Base-by-base conservation (phyloP, 1,140 invertebrate species). In the Planococcus citri region DNA sequence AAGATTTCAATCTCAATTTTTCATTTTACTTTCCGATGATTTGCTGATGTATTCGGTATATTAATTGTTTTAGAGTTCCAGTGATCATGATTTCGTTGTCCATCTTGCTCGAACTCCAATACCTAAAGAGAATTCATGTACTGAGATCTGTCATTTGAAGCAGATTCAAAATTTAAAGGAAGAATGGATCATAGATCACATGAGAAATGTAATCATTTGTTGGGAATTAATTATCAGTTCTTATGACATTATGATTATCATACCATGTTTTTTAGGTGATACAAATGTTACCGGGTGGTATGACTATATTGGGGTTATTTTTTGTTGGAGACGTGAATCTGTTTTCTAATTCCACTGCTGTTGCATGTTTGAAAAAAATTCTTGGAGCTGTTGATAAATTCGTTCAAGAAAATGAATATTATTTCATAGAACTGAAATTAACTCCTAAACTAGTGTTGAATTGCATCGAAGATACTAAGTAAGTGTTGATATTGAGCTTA, bases 201-300 rank as follows among this genome's bases (percentile, higher is more conserved):
- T 64, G 10, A 10, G 60, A 64, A 64, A 64, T 25, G 60, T 64
- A 33, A 33, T 12, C 3, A 33, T 12, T 33, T 33, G 4, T 3
- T 6, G 29, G 4, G 3, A 12, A 33, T 33, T 33, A 33, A 3
- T 33, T 3, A 3, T 33, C 29, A 33, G 29, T 33, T 33, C 4
- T 12, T 6, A 33, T 33, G 12, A 33, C n/a, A 33, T 33, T 6
- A 33, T 33, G 29, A 33, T 33, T 33, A 6, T 33, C 29, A 33
- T 12, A 12, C 12, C 12, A 33, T 33, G 29, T 33, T 33, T 64
- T 60, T 25, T 71, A 86, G 84, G 84, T 90, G 0, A 87, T 85
- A 1, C 83, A 87, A 78, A 92, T 92, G 89, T 78, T 93, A 67
- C 88, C 89, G 41, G 90, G 90, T 58, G 89, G 90, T 24, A 84